Evolutionary conservation across 37 sponge, comb jelly and placozoan genomes (phyloP), one percentile per base, ranked within the genome.

Genomic region (Lycopodina hypogea): DNA sequence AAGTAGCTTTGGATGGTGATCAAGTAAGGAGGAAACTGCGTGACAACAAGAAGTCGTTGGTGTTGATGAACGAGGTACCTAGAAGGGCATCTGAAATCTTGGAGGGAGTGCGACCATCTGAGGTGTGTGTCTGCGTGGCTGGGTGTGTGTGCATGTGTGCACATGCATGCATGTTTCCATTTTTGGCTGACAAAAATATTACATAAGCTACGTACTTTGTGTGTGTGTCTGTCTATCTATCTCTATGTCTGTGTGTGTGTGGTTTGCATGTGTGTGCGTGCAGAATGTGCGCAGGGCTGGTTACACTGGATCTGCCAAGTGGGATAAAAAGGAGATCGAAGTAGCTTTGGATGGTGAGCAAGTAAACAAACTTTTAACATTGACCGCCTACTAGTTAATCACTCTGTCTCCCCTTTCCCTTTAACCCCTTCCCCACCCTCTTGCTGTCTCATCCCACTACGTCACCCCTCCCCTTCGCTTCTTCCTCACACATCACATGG

Each of bases 311-410:
- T 70, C 75, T 23, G 40, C 81, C 4, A 52, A 50, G 19, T 87
- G 88, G 88, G 40, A 29, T 34, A 78, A 81, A 30, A 82, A 87
- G 11, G 88, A 87, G 64, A 81, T 87, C 45, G 37, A 64, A 56
- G 66, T 81, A 29, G 82, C 82, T 38, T 56, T 87, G 23, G 77
- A 81, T 56, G 82, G 88, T 87, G 39, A 22, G 40, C 51, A 50
- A 66, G 9, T 45, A 9, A 4, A 45, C 48, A 59, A n/a, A n/a
- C 60, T 12, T 9, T 45, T 45, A 9, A 45, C 48, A n/a, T n/a
- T n/a, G n/a, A n/a, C n/a, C n/a, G n/a, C n/a, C 48, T 9, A 12
- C 9, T 4, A 45, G 8, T 45, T 7, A 23, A 17, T 59, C 4
- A 7, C 60, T 12, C 12, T 12, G 12, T 26, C 60, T 12, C 12